A percentile compares a stretch with the other conserved stretches of the same genome.
These are phyloP conservation scores for Thunnus maccoyii DNA, from an alignment of 2,113 vertebrate species.

Conservation along the genomic window DNA sequence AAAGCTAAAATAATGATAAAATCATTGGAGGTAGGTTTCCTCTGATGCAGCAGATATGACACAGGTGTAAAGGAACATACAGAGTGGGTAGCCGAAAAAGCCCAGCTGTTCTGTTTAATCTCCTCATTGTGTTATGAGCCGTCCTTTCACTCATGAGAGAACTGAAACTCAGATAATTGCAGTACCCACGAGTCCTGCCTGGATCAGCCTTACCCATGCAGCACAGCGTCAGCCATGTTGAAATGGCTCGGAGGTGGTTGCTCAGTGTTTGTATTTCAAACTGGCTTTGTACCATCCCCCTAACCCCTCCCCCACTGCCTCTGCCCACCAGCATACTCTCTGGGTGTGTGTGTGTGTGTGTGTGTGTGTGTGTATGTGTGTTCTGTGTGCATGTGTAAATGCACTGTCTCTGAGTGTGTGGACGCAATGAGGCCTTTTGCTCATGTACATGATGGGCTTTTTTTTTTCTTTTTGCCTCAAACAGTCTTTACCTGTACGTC, in stretches of 20 bases:
- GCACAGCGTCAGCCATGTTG: conserved; percentile 71
- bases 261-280: conserved; percentile 81
- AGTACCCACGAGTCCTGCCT: conserved; percentile 24
- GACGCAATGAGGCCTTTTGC: conserved; percentile 42
- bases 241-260: conserved; percentile 76
- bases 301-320: conserved; percentile 73
- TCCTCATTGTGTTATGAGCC: conserved; percentile 30
- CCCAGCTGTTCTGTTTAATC: conserved; percentile 38
- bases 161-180: conserved; percentile 34
- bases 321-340: conserved; percentile 74
- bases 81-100: background rate
- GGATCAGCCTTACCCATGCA: conserved; percentile 55
- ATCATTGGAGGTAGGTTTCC: background rate
- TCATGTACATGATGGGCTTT: conserved; percentile 51
- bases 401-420: conserved; percentile 45
- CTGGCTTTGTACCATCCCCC: conserved; percentile 81
- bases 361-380: conserved; percentile 53
- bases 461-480: conserved; percentile 33
- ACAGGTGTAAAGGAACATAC: conserved; percentile 16
- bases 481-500: conserved; percentile 26
- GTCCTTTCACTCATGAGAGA: conserved; percentile 8
- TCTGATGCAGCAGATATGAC: background rate
- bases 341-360: conserved; percentile 53
- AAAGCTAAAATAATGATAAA: background rate
- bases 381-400: conserved; percentile 50